phyloP scores from a whole-genome alignment of 2,888 invertebrate genomes.

The Hypomecis atomaria region DNA sequence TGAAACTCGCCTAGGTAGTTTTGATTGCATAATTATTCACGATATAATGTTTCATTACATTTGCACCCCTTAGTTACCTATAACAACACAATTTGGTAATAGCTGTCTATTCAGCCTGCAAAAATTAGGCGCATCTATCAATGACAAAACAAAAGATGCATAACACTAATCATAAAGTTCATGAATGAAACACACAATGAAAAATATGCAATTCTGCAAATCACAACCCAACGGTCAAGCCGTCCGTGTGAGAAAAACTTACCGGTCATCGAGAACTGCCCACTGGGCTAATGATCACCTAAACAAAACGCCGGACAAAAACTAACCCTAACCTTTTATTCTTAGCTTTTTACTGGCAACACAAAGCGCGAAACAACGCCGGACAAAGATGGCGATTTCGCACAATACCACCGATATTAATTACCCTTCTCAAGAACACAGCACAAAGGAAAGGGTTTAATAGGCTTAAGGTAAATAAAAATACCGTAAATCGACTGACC shows the following conservation, averaged over 20 bases:
- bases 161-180: too few species aligned
- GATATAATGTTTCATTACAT: too few species aligned
- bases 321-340: conserved; percentile 49
- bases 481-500: conserved; percentile 73
- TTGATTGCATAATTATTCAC: too few species aligned
- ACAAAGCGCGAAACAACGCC: conserved; percentile 65
- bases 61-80: too few species aligned
- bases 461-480: conserved; percentile 81
- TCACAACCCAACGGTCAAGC: conserved; percentile 58
- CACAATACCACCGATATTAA: conserved; percentile 80
- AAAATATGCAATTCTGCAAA: conserved; percentile 26
- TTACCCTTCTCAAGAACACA: conserved; percentile 74
- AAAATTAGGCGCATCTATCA: too few species aligned
- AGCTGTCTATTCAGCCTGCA: too few species aligned
- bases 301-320: conserved; percentile 71
- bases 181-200: too few species aligned
- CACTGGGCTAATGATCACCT: conserved; percentile 78
- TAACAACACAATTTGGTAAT: too few species aligned
- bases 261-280: conserved; percentile 77
- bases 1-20: too few species aligned
- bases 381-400: conserved; percentile 75
- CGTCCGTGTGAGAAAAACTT: conserved; percentile 69
- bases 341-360: conserved; percentile 35
- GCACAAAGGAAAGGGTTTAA: conserved; percentile 78
- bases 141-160: too few species aligned